Evolutionary conservation across 2,888 invertebrate genomes (phyloP), one percentile per base, ranked within the genome.

Genomic region (Aradus depressus): DNA sequence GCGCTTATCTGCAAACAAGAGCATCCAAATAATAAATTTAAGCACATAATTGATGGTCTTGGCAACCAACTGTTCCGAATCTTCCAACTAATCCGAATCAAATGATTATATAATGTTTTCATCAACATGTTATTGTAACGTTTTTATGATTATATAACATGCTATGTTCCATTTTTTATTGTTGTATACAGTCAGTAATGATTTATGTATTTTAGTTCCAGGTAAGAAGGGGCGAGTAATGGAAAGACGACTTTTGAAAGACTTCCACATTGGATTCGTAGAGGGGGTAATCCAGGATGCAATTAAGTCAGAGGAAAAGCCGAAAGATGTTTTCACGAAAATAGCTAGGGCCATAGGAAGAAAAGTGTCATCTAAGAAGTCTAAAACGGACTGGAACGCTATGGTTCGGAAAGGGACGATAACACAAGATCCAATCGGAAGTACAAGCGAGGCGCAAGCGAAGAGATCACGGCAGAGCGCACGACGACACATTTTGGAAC

Each of bases 231-330:
- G 87, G 3, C 81, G 86, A 65, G 81, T 85, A 3, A 84, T 89
- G 83, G 89, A 90, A 64, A 75, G 90, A 16, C 75, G 88, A 28
- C 78, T 90, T 14, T 73, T 88, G 47, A 89, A 88, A 66, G 89
- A 90, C 70, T 90, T 90, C 77, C 88, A 88, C 64, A 89, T 90
- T 57, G 89, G 89, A 10, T 81, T 86, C 49, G 87, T 89, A 1
- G 88, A 89, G 64, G 85, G 82, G 3, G 76, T 88, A 28, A 79
- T 84, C 22, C 81, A 77, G 57, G 84, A 85, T 58, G 82, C 81
- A 42, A 76, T 81, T 53, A 31, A 42, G 23, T 74, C 75, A 1
- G 71, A 68, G n/a, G 79, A 79, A 19, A 79, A 77, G 56, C 76
- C 81, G 0, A 80, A 81, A 58, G 88, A 88, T 64, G 82, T 90